phyloP scores from a whole-genome alignment of 2,113 vertebrate genomes.

The Connochaetes taurinus region DNA sequence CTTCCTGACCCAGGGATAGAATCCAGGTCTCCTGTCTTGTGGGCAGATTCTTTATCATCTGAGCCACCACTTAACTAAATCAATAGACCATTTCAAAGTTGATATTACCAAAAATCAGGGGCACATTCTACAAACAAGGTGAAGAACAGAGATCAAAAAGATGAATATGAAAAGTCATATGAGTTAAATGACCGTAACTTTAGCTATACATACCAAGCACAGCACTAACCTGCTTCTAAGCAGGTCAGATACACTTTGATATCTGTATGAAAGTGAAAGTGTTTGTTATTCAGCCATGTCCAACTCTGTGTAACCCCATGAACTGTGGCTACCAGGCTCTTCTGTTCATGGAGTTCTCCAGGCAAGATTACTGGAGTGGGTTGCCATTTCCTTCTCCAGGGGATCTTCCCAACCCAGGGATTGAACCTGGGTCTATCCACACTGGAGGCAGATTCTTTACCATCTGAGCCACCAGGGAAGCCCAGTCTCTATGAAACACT shows the following conservation, averaged over 20 bases:
- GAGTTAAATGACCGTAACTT: conserved; percentile 57
- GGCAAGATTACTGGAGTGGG: background rate
- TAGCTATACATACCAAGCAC: conserved; percentile 48
- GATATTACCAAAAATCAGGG: conserved; percentile 38
- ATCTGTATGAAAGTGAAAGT: background rate
- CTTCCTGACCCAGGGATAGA: background rate
- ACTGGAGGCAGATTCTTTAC: background rate
- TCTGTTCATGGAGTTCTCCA: background rate
- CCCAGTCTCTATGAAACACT: background rate
- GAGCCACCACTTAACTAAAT: background rate
- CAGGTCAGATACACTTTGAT: conserved; percentile 63
- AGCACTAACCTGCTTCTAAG: conserved; percentile 24
- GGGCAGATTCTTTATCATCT: background rate
- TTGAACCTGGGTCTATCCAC: background rate
- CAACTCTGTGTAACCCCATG: background rate
- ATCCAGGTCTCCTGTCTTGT: background rate
- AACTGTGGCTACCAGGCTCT: background rate
- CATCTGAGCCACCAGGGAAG: background rate
- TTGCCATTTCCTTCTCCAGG: background rate
- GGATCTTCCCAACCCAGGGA: background rate
- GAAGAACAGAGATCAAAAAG: conserved; percentile 56
- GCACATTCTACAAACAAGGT: background rate
- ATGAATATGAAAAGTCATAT: conserved; percentile 27
- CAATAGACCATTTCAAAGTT: background rate
- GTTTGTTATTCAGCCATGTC: background rate